phyloP scores from a whole-genome alignment of 2,113 vertebrate species.

The Phylloscopus trochilus region DNA sequence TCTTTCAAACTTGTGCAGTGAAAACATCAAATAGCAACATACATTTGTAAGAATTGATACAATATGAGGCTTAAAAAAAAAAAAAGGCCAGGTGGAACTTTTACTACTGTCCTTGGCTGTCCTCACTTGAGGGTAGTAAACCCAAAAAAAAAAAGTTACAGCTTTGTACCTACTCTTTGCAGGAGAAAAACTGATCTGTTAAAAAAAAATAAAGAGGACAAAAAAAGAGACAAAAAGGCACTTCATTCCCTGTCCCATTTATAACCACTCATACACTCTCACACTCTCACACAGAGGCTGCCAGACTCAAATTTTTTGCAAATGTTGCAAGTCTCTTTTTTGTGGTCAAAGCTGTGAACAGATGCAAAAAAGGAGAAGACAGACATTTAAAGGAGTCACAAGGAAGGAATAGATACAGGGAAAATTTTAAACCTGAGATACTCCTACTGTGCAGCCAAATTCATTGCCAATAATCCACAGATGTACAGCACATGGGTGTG shows the following conservation, averaged over 20 bases:
- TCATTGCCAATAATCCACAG: constrained; percentile 50
- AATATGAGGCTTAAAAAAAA: not conserved
- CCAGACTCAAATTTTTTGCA: constrained; percentile 28
- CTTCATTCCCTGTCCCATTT: not conserved
- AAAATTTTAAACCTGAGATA: constrained; percentile 56
- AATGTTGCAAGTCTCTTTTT: constrained; percentile 27
- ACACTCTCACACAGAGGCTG: not conserved
- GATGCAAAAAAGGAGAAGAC: constrained; percentile 13
- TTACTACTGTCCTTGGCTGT: not conserved
- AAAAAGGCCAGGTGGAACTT: not conserved
- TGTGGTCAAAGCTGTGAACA: constrained; percentile 58
- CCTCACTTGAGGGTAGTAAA: not conserved
- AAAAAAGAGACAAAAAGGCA: not conserved
- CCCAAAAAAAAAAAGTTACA: not conserved
- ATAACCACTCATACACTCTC: not conserved
- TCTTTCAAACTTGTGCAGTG: not conserved
- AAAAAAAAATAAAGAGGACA: not conserved
- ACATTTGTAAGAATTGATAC: not conserved
- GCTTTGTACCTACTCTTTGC: not conserved
- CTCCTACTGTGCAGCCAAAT: constrained; percentile 51
- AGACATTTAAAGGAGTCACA: constrained; percentile 39
- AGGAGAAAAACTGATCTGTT: not conserved
- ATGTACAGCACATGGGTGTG: constrained; percentile 59
- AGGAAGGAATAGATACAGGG: not conserved
- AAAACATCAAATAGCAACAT: not conserved